phyloP scores from a whole-genome alignment of 2,797 vertebrate species.

The Xerus rutilus region DNA sequence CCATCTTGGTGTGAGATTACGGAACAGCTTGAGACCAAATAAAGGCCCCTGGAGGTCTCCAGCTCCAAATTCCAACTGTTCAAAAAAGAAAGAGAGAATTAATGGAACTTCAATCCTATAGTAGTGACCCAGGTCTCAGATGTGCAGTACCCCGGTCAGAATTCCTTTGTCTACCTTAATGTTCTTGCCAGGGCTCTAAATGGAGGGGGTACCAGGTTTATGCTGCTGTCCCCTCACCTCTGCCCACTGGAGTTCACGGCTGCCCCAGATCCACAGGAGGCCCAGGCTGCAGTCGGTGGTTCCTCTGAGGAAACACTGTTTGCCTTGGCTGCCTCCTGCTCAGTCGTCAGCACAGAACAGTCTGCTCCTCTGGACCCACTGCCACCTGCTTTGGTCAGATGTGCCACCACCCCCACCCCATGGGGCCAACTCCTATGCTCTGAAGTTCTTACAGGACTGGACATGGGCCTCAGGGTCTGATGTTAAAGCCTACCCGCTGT shows the following conservation, averaged over 20 bases:
- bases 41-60: constrained; percentile 97
- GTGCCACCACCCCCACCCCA: not conserved
- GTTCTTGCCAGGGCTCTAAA: not conserved
- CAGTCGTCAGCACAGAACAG: not conserved
- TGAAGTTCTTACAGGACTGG: constrained; percentile 27
- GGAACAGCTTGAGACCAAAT: constrained; percentile 96
- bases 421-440: not conserved
- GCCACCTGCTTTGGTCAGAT: accelerated
- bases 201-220: not conserved
- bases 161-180: not conserved
- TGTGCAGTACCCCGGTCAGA: not conserved
- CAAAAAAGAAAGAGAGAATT: constrained; percentile 38
- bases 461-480: constrained; percentile 19
- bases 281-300: not conserved
- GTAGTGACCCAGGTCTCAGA: not conserved
- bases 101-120: not conserved
- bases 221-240: not conserved
- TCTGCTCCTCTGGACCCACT: not conserved
- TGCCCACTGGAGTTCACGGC: not conserved
- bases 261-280: not conserved
- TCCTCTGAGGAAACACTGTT: not conserved
- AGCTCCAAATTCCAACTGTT: constrained; percentile 96
- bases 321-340: accelerated
- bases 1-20: constrained; percentile 97
- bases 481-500: not conserved